These are phyloP conservation scores for Heliangelus exortis DNA, from an alignment of 2,797 vertebrate genomes.

Conservation along the genomic window DNA sequence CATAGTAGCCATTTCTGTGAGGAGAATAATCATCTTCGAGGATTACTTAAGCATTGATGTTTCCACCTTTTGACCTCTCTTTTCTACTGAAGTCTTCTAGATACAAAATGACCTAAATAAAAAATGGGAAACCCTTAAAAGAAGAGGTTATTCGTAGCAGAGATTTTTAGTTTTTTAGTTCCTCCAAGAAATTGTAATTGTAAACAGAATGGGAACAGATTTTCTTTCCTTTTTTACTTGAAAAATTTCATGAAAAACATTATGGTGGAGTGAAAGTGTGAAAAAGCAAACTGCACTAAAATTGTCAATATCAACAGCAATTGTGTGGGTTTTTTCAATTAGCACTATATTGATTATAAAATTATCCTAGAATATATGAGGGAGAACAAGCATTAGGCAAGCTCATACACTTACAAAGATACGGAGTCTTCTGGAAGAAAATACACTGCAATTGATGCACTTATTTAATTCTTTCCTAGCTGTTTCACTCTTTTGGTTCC, in stretches of 20 bases:
- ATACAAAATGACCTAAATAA: constrained; percentile 26
- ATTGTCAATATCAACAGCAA: not conserved
- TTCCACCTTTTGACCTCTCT: constrained; percentile 61
- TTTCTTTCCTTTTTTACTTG: not conserved
- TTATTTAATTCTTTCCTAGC: not conserved
- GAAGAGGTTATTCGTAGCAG: not conserved
- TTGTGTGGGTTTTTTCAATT: not conserved
- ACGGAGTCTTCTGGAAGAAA: not conserved
- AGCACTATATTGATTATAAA: not conserved
- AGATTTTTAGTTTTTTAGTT: not conserved
- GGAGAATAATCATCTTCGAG: constrained; percentile 47
- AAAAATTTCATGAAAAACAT: not conserved
- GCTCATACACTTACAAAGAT: not conserved
- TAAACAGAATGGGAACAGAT: not conserved
- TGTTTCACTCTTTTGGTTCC: not conserved
- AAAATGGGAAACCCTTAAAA: constrained; percentile 19
- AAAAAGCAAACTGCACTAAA: not conserved
- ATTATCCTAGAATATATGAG: not conserved
- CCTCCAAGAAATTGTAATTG: not conserved
- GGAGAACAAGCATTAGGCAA: not conserved
- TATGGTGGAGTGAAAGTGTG: not conserved
- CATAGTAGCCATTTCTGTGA: constrained; percentile 29
- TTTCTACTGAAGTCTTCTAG: constrained; percentile 3
- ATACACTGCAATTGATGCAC: not conserved
- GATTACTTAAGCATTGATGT: constrained; percentile 54